phyloP scores from a whole-genome alignment of 2,888 invertebrate species.

The Pseudococcus viburni region DNA sequence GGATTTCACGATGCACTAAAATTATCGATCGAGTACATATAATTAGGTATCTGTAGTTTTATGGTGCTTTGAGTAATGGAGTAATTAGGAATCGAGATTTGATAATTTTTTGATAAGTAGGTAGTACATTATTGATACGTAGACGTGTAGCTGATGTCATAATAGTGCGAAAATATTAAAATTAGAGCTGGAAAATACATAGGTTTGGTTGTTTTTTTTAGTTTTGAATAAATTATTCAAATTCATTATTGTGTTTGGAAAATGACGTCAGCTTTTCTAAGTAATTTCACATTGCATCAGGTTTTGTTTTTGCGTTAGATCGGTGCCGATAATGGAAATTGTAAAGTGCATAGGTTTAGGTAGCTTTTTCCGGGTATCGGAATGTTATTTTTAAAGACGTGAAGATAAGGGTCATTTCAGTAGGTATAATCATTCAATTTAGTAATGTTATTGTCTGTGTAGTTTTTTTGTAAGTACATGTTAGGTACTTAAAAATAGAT shows the following conservation, averaged over 20 bases:
- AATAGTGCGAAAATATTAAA: background rate
- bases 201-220: background rate
- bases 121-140: background rate
- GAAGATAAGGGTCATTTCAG: background rate
- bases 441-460: no score
- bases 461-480: no score
- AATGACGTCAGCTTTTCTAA: background rate
- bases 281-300: background rate
- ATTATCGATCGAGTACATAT: background rate
- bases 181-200: background rate
- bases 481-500: no score
- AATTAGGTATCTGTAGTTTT: background rate
- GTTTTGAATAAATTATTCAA: background rate
- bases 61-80: background rate
- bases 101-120: background rate
- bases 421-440: background rate
- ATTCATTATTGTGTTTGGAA: background rate
- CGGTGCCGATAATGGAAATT: background rate
- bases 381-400: background rate
- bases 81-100: background rate
- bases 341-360: background rate
- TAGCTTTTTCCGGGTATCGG: background rate
- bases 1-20: background rate
- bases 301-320: background rate
- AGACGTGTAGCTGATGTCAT: background rate